Percentiles rank a stretch among this genome's conserved stretches.
Conservation (phyloP, 2,797 vertebrate genomes). For the Parotocinclus haroldoi region DNA sequence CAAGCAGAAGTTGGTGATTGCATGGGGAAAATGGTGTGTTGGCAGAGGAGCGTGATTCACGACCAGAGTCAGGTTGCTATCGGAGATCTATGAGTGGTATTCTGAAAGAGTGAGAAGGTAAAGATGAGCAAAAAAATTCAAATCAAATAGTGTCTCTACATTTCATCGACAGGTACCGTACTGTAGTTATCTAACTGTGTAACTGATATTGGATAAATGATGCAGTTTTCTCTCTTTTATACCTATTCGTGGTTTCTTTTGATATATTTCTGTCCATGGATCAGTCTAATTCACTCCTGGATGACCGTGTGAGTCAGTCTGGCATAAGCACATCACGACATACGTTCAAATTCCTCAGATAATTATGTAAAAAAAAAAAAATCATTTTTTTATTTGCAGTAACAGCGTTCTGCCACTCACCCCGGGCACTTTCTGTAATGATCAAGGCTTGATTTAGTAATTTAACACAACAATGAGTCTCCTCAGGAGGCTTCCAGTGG, state of each 20-base stretch:
- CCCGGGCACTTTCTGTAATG: not conserved
- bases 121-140: too few species aligned
- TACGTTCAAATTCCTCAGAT: not conserved
- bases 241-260: not conserved
- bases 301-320: not conserved
- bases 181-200: not conserved
- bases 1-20: too few species aligned
- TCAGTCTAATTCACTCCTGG: not conserved
- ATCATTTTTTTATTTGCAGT: not conserved
- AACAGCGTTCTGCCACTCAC: not conserved
- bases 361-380: too few species aligned
- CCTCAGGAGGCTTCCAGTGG: not conserved
- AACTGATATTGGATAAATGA: not conserved
- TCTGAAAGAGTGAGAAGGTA: too few species aligned
- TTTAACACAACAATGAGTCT: slow-evolving; percentile 1
- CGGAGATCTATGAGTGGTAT: not conserved
- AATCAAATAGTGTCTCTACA: not conserved
- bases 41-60: too few species aligned
- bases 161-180: not conserved
- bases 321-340: not conserved
- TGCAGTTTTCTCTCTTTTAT: not conserved
- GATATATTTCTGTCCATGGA: not conserved
- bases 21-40: too few species aligned
- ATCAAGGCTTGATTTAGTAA: slow-evolving; percentile 1
- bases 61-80: too few species aligned